Base-by-base conservation (phyloP, 2,113 vertebrate genomes). In the Heterochromis multidens region DNA sequence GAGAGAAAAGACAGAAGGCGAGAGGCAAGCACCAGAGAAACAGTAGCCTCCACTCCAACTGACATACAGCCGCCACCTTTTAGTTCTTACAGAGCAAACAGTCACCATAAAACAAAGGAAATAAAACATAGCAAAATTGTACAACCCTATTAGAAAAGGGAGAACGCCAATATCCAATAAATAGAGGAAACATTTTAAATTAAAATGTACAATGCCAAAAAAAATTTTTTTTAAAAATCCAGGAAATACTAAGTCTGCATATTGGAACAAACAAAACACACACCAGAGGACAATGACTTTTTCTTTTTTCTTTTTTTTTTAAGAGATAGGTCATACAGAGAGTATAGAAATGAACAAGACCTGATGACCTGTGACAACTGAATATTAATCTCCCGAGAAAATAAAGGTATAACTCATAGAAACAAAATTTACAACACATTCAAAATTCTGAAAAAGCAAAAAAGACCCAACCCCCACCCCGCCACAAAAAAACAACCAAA, bases 111-210 rank as follows among this genome's bases (percentile, higher is more conserved):
- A 89, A 86, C 72, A 87, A 85, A 87, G 40, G 54, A 57, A 83
- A 29, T 46, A 79, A 84, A 74, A 86, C 84, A 88, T 61, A 54
- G 70, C 86, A 90, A 93, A 93, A 87, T 88, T 91, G 79, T 92
- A 95, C 90, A 94, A 92, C 87, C 87, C 92, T 77, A 87, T 89
- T 40, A 85, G 94, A 94, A 94, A 90, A 86, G 85, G 89, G 92
- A 94, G 83, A 94, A 94, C 91, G 90, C 91, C 92, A 78, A 94
- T 91, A 94, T 94, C 91, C 93, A 96, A 96, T 96, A 96, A 96
- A 97, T 96, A 96, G 91, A 95, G 86, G 82, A 92, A 95, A 94
- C 87, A 93, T 92, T 91, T 95, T 95, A 95, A 95, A 95, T 93
- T 95, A 95, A n/a, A 93, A 93, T 93, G 89, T 95, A 95, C 94